Evolutionary conservation across 1,140 invertebrate species (phyloP).

Genomic region (Steinernema khuongi): DNA sequence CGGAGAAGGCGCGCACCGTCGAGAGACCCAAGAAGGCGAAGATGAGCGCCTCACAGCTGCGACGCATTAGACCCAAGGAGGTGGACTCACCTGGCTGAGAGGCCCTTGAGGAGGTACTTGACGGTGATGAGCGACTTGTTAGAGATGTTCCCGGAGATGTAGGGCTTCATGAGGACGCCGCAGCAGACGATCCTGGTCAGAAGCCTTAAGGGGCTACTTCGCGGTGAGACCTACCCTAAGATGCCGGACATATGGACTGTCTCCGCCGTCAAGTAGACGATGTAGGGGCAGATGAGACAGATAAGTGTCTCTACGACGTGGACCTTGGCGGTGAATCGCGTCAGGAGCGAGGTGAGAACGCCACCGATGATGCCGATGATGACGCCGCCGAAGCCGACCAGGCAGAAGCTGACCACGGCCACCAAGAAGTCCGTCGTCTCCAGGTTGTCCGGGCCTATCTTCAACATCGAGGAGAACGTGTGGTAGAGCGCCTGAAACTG

Average conservation of each 20-base stretch:
- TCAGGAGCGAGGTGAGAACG: neutral
- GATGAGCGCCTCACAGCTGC: slow-evolving; percentile 87
- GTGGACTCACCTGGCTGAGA: slow-evolving; percentile 18
- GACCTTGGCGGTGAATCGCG: neutral
- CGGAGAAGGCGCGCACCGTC: slow-evolving; percentile 71
- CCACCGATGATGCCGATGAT: slow-evolving; percentile 18
- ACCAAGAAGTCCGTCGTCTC: neutral
- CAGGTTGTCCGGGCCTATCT: neutral
- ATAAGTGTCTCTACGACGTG: slow-evolving; percentile 14
- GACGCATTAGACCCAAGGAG: slow-evolving; percentile 63
- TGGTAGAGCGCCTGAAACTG: slow-evolving; percentile 17
- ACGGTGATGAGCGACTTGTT: slow-evolving; percentile 93
- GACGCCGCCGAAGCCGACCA: slow-evolving; percentile 21
- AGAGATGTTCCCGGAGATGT: slow-evolving; percentile 91
- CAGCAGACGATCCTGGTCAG: slow-evolving; percentile 83
- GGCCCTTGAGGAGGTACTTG: slow-evolving; percentile 84
- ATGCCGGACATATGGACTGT: slow-evolving; percentile 34
- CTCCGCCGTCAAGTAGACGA: slow-evolving; percentile 21
- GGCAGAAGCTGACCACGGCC: neutral
- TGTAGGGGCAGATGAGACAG: slow-evolving; percentile 18
- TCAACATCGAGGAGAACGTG: slow-evolving; percentile 2
- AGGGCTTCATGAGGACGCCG: slow-evolving; percentile 96
- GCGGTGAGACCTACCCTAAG: slow-evolving; percentile 27
- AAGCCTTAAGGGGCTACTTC: no score
- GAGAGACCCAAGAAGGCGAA: slow-evolving; percentile 96